These are phyloP conservation scores for Troilus luridus DNA, from an alignment of 2,888 invertebrate species.

Conservation along the genomic window DNA sequence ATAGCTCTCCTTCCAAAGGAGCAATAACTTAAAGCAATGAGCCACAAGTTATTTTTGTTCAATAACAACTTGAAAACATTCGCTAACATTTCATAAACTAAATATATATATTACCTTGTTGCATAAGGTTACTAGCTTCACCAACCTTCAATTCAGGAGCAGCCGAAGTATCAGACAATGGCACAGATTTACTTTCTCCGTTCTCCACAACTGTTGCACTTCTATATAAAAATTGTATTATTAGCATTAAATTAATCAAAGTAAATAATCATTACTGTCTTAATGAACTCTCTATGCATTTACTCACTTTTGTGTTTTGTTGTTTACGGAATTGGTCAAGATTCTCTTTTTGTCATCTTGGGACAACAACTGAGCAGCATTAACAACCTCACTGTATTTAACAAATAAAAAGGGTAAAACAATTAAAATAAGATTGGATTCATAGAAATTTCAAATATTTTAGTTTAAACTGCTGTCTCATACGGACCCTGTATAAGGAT, in stretches of 20 bases:
- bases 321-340: constrained; percentile 61
- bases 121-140: constrained; percentile 16
- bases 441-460: not conserved
- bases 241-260: not conserved
- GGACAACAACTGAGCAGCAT: constrained; percentile 62
- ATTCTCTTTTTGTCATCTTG: constrained; percentile 64
- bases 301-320: constrained; percentile 21
- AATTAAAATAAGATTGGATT: not conserved
- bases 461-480: not conserved
- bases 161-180: not conserved
- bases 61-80: not conserved
- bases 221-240: not conserved
- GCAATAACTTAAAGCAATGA: too few species aligned
- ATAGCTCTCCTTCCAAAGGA: too few species aligned
- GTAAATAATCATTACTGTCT: not conserved
- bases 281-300: not conserved
- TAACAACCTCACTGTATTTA: constrained; percentile 61
- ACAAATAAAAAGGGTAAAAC: not conserved
- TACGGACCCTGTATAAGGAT: constrained; percentile 67
- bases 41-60: not conserved
- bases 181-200: constrained; percentile 29
- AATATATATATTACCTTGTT: constrained; percentile 29
- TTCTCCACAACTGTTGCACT: constrained; percentile 17
- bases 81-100: not conserved
- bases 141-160: constrained; percentile 27